Evolutionary conservation across 2,113 vertebrate species (phyloP), one percentile per base, ranked within the genome.

Genomic region (Oncorhynchus clarkii): DNA sequence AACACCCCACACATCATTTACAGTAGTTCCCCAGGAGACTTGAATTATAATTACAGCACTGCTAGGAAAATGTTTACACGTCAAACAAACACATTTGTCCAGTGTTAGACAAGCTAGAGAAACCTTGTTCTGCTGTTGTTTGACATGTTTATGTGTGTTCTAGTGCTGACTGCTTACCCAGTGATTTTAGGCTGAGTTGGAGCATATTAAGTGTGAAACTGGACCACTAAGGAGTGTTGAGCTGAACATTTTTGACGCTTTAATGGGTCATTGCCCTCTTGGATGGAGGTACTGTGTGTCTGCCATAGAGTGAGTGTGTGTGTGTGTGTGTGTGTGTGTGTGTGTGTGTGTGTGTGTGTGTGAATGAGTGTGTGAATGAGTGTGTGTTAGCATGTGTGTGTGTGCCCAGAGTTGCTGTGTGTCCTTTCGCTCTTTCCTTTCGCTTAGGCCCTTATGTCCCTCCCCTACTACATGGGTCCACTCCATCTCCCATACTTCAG

Each of bases 211-310:
- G 12, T 78, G 76, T 76, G 68, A 82, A 77, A 83, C 14, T 73
- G 45, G 67, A 74, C 74, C 45, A 39, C 77, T 87, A 68, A 86
- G 73, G 51, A 73, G 16, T 60, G 54, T 34, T 76, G 78, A 65
- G 27, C 49, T 76, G 65, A 85, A 70, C 77, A 57, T 73, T 85
- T 66, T n/a, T 1, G 14, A 72, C 71, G 62, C 26, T 75, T 80
- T 80, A 79, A 75, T 80, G 74, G 85, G 75, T 78, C 73, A 74
- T 45, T 65, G 76, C 69, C 80, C 70, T 18, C 18, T 16, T 71
- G 71, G 65, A 8, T 20, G 48, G 48, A 29, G 16, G 65, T 67
- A n/a, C 29, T 18, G 34, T 76, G 49, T 72, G 77, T 39, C 7
- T 39, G 7, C 7, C 6, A 39, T 39, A 39, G 34, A 7, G 34